Percentiles rank a stretch among this genome's conserved stretches.
Conservation (phyloP, 2,888 invertebrate genomes). For the Rapana venosa region DNA sequence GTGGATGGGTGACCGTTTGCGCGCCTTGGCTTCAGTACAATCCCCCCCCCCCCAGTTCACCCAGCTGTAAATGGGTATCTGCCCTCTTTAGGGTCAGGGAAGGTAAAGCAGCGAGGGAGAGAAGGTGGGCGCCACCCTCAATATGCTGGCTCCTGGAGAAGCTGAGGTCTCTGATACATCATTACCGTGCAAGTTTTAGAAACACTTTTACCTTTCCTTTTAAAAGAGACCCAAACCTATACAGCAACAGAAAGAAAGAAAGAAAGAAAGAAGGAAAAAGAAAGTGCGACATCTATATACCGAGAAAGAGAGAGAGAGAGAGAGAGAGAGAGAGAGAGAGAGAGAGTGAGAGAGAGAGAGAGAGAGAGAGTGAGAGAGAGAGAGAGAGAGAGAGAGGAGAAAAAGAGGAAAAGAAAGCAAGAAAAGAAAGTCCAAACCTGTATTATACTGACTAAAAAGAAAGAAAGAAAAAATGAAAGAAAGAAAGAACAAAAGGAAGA, state of each 20-base stretch:
- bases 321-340: not conserved
- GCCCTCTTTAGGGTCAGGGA: too few relatives aligned
- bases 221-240: too few relatives aligned
- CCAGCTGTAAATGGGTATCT: too few relatives aligned
- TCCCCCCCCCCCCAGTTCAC: too few relatives aligned
- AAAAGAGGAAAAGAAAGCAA: not conserved
- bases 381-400: not conserved
- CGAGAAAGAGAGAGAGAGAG: slow-evolving; percentile 4
- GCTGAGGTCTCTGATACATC: too few relatives aligned
- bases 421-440: not conserved
- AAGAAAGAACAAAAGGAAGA: not conserved
- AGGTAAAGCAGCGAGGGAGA: too few relatives aligned
- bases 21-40: too few relatives aligned
- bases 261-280: slow-evolving; percentile 16
- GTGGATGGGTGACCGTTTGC: too few relatives aligned
- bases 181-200: too few relatives aligned
- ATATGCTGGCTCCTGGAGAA: too few relatives aligned
- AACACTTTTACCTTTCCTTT: too few relatives aligned
- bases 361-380: not conserved
- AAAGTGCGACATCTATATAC: not conserved
- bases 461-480: not conserved
- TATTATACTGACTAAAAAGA: not conserved
- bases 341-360: slow-evolving; percentile 8
- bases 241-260: slow-evolving; percentile 1
- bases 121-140: too few relatives aligned